Percentiles rank a stretch among this genome's conserved stretches.
Evolutionary conservation across 1,140 invertebrate species (phyloP).

Genomic region (Cydia amplana): DNA sequence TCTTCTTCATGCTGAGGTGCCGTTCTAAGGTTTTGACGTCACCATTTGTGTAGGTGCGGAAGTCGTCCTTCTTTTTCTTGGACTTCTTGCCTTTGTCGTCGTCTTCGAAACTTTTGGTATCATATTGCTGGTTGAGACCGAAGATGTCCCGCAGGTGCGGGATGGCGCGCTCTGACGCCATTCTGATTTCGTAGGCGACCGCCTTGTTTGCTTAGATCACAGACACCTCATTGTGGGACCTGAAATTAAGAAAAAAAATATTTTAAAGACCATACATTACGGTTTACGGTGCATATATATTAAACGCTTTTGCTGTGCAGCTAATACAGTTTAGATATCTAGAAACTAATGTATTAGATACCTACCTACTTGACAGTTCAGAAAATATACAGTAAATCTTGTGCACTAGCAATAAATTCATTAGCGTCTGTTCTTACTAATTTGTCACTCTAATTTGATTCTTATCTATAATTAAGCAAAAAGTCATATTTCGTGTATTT

Average conservation of each 20-base stretch:
- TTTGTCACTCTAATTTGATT: no score
- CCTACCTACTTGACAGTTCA: no score
- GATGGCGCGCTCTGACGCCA: constrained; percentile 83
- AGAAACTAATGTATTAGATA: no score
- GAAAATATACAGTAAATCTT: no score
- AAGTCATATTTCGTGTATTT: not conserved
- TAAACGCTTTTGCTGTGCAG: no score
- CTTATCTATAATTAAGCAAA: no score
- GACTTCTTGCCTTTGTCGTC: constrained; percentile 81
- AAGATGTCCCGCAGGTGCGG: constrained; percentile 86
- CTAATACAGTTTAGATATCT: no score
- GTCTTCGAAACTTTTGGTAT: constrained; percentile 63
- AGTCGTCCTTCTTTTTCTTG: constrained; percentile 83
- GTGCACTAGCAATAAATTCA: no score
- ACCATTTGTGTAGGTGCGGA: constrained; percentile 82
- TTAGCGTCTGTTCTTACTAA: no score
- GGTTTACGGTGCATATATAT: no score
- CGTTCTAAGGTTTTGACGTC: constrained; percentile 89
- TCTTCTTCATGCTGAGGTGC: constrained; percentile 93
- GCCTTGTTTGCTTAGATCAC: constrained; percentile 56
- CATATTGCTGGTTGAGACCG: constrained; percentile 78
- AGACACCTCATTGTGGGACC: constrained; percentile 68
- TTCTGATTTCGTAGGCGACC: constrained; percentile 51
- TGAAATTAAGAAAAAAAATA: constrained; percentile 56
- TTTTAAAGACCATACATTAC: no score